Conservation (phyloP, 1,140 invertebrate genomes). For the Drosophila burlai region DNA sequence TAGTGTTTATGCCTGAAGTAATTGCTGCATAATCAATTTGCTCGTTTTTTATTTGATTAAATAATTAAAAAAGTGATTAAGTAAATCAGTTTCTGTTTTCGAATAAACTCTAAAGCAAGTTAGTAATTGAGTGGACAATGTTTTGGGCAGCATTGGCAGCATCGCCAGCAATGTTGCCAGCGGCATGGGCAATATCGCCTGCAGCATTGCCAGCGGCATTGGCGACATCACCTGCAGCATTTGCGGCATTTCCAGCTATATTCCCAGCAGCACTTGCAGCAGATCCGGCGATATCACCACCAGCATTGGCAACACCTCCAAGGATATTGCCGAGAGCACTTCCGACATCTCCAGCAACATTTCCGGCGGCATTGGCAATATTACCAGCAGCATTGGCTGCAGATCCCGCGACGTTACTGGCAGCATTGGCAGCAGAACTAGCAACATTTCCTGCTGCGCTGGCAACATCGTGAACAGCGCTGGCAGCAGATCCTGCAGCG, state of each 20-base stretch:
- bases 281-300: slow-evolving; percentile 13
- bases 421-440: slow-evolving; percentile 5
- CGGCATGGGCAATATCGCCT: not conserved
- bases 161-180: slow-evolving; percentile 4
- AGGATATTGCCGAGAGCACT: slow-evolving; percentile 13
- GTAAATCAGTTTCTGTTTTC: too few species aligned
- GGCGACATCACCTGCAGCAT: slow-evolving; percentile 1
- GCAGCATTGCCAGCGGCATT: slow-evolving; percentile 19
- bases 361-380: not conserved
- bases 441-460: not conserved
- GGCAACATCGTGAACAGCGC: not conserved
- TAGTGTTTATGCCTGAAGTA: not conserved
- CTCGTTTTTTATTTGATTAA: slow-evolving; percentile 8
- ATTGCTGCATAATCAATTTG: not conserved
- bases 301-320: slow-evolving; percentile 9
- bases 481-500: not conserved
- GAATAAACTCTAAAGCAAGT: slow-evolving; percentile 6
- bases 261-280: slow-evolving; percentile 7
- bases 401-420: not conserved
- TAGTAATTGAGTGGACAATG: slow-evolving; percentile 12
- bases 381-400: slow-evolving; percentile 1
- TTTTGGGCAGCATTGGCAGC: slow-evolving; percentile 11
- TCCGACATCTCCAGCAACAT: not conserved
- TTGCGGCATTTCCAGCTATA: not conserved
- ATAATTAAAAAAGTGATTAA: not conserved